A percentile compares a stretch with the other conserved stretches of the same genome.
phyloP scores from a whole-genome alignment of 2,888 invertebrate genomes.

The Hipparchia semele region DNA sequence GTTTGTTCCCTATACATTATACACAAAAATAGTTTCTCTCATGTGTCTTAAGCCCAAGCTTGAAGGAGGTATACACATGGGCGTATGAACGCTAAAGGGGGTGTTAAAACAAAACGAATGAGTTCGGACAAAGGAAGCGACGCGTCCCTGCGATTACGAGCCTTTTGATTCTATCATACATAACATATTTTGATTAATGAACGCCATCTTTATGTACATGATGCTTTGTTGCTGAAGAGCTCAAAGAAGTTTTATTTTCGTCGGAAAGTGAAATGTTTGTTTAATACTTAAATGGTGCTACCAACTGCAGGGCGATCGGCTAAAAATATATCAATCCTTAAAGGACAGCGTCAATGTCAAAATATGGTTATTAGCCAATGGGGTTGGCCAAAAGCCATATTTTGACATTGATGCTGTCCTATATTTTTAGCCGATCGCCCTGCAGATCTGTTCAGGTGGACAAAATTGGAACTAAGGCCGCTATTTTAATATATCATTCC shows the following conservation, averaged over 20 bases:
- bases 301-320: too few relatives aligned
- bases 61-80: constrained; percentile 69
- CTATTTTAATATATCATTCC: too few relatives aligned
- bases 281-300: background rate
- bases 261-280: constrained; percentile 16
- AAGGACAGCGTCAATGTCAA: too few relatives aligned
- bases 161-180: constrained; percentile 75
- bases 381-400: too few relatives aligned
- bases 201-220: constrained; percentile 49
- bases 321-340: too few relatives aligned
- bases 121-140: constrained; percentile 80
- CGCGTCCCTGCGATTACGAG: constrained; percentile 65
- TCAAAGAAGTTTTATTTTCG: constrained; percentile 34
- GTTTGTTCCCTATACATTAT: too few relatives aligned
- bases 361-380: too few relatives aligned
- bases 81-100: constrained; percentile 78
- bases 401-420: too few relatives aligned
- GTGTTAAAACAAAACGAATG: constrained; percentile 83
- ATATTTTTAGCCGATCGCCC: too few relatives aligned
- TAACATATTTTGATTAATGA: constrained; percentile 81
- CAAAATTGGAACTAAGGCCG: too few relatives aligned
- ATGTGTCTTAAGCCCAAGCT: constrained; percentile 52
- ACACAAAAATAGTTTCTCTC: too few relatives aligned
- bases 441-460: too few relatives aligned
- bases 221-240: constrained; percentile 39